Percentiles rank a stretch among this genome's conserved stretches.
Conservation (phyloP, 2,888 invertebrate genomes). For the Thymelicus sylvestris region DNA sequence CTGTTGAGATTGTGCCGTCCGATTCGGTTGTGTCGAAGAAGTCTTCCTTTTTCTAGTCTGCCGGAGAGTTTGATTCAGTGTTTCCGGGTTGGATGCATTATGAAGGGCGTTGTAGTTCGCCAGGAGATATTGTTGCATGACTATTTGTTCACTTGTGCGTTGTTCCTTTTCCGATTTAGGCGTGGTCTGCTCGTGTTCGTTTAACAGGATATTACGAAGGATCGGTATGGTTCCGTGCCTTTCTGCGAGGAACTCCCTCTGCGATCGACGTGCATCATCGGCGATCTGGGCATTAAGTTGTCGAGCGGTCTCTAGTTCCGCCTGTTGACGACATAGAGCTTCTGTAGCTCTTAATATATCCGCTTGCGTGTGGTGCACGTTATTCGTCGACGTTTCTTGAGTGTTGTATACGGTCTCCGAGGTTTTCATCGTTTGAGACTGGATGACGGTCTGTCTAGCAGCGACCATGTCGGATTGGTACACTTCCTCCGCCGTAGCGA, state of each 20-base stretch:
- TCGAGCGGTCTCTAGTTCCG: background rate
- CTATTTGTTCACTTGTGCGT: too few species aligned
- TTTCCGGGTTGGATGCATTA: background rate
- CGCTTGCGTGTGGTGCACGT: background rate
- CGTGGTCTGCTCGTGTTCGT: background rate
- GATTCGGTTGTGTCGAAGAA: background rate
- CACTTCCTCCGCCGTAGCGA: slow-evolving; percentile 13
- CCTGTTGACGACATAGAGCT: background rate
- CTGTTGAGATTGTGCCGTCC: background rate
- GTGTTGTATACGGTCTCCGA: slow-evolving; percentile 1
- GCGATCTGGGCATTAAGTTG: background rate
- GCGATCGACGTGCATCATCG: background rate
- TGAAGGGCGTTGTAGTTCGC: background rate
- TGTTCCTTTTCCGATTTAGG: background rate
- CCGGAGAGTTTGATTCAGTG: background rate
- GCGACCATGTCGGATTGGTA: slow-evolving; percentile 9
- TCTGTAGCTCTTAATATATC: background rate
- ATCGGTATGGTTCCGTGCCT: background rate
- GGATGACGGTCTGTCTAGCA: slow-evolving; percentile 3
- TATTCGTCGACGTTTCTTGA: background rate
- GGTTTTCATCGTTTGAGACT: background rate
- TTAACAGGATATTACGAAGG: background rate
- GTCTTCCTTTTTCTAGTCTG: slow-evolving; percentile 6
- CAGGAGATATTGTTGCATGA: too few species aligned
- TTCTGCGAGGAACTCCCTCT: background rate